These are phyloP conservation scores for Plecotus auritus DNA, from an alignment of 2,113 vertebrate genomes.

Conservation along the genomic window DNA sequence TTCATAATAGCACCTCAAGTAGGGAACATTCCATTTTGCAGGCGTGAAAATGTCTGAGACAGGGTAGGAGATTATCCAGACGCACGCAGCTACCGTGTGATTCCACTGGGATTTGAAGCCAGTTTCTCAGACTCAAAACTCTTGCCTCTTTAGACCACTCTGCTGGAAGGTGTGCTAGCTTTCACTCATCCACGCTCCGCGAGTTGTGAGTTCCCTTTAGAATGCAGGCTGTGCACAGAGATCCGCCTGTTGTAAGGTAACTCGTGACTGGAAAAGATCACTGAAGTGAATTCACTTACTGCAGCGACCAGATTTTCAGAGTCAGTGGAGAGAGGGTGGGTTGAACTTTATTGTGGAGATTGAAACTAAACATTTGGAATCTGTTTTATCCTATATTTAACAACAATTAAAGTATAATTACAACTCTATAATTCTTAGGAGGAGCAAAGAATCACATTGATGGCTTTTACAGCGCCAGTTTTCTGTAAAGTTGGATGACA, in stretches of 20 bases:
- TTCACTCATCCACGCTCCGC: background rate
- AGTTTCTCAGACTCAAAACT: background rate
- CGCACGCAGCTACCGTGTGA: background rate
- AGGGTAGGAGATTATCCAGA: background rate
- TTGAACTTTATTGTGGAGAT: background rate
- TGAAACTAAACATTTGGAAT: constrained; percentile 9
- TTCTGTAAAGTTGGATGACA: background rate
- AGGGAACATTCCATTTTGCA: background rate
- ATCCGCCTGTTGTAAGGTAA: background rate
- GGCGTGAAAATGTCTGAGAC: background rate
- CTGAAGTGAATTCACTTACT: constrained; percentile 13
- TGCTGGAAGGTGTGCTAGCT: background rate
- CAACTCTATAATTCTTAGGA: background rate
- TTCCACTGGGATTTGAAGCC: background rate
- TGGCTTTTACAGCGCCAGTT: background rate
- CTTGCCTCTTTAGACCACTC: background rate
- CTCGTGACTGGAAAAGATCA: constrained; percentile 43
- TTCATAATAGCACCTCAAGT: background rate
- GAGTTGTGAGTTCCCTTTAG: constrained; percentile 6
- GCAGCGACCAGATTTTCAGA: constrained; percentile 13
- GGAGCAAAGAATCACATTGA: background rate
- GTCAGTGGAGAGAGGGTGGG: constrained; percentile 16
- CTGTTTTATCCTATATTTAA: constrained; percentile 8
- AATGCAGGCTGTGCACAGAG: background rate
- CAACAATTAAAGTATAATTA: background rate